Evolutionary conservation across 2,113 vertebrate species (phyloP).

Genomic region (Lasiurus cinereus): DNA sequence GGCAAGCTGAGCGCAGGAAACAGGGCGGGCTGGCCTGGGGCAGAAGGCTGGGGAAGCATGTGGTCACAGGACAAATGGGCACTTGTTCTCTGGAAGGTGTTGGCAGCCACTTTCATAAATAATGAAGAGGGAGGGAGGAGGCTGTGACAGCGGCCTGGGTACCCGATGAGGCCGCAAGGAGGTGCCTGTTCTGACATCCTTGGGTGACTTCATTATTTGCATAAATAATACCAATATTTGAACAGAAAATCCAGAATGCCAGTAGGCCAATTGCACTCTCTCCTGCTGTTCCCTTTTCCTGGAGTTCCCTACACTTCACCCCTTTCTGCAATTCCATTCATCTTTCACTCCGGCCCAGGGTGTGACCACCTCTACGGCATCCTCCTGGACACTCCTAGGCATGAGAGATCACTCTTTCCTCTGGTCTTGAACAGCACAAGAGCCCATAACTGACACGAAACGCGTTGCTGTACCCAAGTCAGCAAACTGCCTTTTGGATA

Average conservation of each 20-base stretch:
- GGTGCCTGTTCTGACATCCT: background rate
- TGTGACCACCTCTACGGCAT: background rate
- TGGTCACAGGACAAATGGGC: background rate
- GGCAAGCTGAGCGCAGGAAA: background rate
- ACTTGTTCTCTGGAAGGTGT: background rate
- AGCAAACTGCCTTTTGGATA: background rate
- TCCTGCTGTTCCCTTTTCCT: background rate
- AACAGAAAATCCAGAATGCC: background rate
- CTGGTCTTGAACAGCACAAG: background rate
- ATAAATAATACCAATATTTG: background rate
- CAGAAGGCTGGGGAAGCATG: background rate
- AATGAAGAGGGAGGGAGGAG: background rate
- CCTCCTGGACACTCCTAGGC: background rate
- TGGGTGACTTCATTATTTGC: background rate
- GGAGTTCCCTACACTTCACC: too few relatives aligned
- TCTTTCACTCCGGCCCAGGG: background rate
- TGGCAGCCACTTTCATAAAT: background rate
- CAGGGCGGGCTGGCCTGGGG: background rate
- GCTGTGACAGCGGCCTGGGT: accelerated
- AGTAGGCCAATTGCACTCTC: background rate
- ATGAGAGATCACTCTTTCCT: background rate
- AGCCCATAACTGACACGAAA: accelerated
- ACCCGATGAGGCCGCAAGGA: background rate
- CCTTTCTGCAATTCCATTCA: background rate
- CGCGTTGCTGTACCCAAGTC: accelerated